These are phyloP conservation scores for Dendrophyllia cribrosa DNA, from an alignment of 64 coral and sea anemone genomes.

Conservation along the genomic window DNA sequence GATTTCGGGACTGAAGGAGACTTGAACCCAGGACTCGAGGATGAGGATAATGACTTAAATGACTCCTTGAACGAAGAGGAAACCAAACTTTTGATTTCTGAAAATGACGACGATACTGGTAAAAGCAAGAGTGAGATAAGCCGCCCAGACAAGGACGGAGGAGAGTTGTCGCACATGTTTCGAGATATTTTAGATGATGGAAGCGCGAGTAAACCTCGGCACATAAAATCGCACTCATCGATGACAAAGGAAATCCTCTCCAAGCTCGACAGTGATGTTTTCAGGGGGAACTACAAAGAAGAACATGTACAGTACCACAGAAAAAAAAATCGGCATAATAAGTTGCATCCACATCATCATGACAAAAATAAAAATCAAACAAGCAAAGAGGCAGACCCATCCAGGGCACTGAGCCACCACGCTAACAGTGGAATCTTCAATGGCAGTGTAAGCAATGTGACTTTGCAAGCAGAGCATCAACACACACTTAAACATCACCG, in stretches of 20 bases:
- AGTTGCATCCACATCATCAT: neutral
- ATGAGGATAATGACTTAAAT: conserved; percentile 17
- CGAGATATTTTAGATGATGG: neutral
- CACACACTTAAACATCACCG: neutral
- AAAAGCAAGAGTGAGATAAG: conserved; percentile 21
- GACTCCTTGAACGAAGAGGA: conserved; percentile 28
- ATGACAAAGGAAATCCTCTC: conserved; percentile 31
- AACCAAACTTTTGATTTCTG: conserved; percentile 2
- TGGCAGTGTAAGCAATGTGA: conserved; percentile 25
- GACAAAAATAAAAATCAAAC: neutral
- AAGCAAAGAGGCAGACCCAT: neutral
- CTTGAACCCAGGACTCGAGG: neutral
- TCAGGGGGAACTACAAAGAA: conserved; percentile 22
- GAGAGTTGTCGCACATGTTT: conserved; percentile 2
- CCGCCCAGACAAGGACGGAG: neutral
- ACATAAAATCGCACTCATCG: neutral
- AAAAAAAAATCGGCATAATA: neutral
- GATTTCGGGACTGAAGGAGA: conserved; percentile 45
- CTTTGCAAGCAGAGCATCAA: neutral
- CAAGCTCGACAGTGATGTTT: conserved; percentile 45
- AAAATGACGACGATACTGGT: conserved; percentile 1
- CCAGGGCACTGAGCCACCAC: conserved; percentile 25
- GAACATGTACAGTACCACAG: neutral
- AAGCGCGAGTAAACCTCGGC: neutral
- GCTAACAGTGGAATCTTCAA: conserved; percentile 30